Base-by-base conservation (phyloP, 2,113 vertebrate genomes). In the Trematocara nigrifrons region DNA sequence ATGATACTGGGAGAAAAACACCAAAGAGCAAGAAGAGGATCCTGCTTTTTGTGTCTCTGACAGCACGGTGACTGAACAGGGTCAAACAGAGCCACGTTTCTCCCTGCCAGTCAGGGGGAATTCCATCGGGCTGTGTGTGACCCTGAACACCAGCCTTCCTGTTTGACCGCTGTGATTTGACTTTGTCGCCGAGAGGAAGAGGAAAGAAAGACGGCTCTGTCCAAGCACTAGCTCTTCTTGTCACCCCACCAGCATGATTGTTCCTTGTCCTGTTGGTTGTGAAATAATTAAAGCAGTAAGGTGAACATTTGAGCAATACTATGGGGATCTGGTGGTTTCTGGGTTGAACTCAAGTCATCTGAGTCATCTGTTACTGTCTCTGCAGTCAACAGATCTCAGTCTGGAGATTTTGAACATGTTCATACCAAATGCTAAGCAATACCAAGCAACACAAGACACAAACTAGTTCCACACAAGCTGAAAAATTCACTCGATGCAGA, bases 101-200 rank as follows among this genome's bases (percentile, higher is more conserved):
- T 84, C 91, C 91, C 86, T 83, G 86, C 47, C 29, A 80, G 81
- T 82, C 61, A 22, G 87, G 93, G 87, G 92, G 92, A 91, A 92
- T 94, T 95, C 93, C 92, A 90, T 45, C 61, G 82, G 84, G 84
- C 82, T 79, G 79, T n/a, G 90, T 38, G 51, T 90, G 90, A 91
- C 90, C 89, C 86, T 86, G 84, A 89, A 92, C 91, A 88, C 86
- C 88, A 83, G 84, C 83, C 87, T 95, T 94, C 92, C 92, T 95
- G 91, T 92, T 86, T 40, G 1, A 80, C 87, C 49, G 49, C 56
- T 61, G 81, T 52, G 84, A 86, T 89, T 82, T 76, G 64, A 81
- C 87, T 86, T 56, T 22, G 81, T 49, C 11, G 85, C 85, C n/a
- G 0, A 83, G 59, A 89, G 92, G 87, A 92, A 93, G 88, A 82